Percentiles rank a stretch among this genome's conserved stretches.
These are phyloP conservation scores for Calcarius lapponicus DNA, from an alignment of 2,797 vertebrate species.

Conservation along the genomic window DNA sequence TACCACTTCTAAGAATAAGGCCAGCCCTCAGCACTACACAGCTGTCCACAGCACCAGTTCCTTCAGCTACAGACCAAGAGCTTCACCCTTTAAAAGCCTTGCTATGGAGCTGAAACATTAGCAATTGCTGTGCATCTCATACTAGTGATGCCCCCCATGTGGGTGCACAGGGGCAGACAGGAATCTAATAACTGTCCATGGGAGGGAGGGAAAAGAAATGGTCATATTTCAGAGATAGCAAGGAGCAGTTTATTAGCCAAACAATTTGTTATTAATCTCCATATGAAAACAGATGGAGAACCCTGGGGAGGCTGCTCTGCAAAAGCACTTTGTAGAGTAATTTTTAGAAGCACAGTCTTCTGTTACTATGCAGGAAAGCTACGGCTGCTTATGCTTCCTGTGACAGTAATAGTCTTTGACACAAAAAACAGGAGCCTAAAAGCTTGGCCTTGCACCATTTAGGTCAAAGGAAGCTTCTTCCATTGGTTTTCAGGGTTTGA, in stretches of 20 bases:
- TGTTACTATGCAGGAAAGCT: conserved; percentile 63
- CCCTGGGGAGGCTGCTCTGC: neutral
- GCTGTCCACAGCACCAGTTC: neutral
- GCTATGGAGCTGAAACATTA: neutral
- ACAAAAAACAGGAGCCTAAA: conserved; percentile 24
- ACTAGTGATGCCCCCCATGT: neutral
- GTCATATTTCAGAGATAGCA: neutral
- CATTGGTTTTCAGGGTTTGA: conserved; percentile 20
- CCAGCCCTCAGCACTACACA: neutral
- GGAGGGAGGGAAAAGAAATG: conserved; percentile 10
- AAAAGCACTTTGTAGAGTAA: conserved; percentile 38
- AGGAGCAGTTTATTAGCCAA: conserved; percentile 35
- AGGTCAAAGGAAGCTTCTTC: conserved; percentile 34
- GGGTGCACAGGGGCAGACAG: neutral
- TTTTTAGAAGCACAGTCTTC: conserved; percentile 56
- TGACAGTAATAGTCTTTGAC: conserved; percentile 24
- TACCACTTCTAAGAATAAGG: neutral
- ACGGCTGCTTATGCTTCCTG: neutral
- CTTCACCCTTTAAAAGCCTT: neutral
- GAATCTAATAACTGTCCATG: neutral
- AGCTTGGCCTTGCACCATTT: conserved; percentile 36
- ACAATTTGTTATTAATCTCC: conserved; percentile 51
- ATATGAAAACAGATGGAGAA: conserved; percentile 51
- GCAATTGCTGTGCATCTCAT: neutral
- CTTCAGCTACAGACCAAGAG: neutral